phyloP scores from a whole-genome alignment of 1,140 invertebrate species.

The Lepidurus couesii region DNA sequence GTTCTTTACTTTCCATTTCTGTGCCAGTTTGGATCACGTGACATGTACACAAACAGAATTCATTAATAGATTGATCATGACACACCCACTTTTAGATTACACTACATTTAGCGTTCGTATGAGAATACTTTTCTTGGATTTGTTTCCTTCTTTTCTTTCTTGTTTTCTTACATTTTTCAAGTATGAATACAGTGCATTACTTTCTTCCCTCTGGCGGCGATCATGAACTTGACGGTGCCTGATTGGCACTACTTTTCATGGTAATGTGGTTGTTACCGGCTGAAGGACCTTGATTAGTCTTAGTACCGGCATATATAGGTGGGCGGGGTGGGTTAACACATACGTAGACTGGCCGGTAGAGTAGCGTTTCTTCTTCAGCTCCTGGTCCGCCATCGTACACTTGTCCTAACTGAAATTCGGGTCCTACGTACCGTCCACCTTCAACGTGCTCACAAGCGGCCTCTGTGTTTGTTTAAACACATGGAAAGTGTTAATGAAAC shows the following conservation, averaged over 20 bases:
- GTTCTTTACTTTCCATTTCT: background rate
- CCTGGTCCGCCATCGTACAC: conserved; percentile 66
- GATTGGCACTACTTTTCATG: background rate
- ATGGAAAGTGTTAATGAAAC: conserved; percentile 23
- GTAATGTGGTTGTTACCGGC: background rate
- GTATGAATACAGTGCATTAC: no score
- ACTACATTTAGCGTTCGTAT: background rate
- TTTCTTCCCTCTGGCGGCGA: no score
- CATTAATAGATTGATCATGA: background rate
- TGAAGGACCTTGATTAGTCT: conserved; percentile 3
- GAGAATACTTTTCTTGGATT: background rate
- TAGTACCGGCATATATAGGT: conserved; percentile 13
- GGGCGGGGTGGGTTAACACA: conserved; percentile 46
- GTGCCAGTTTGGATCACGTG: background rate
- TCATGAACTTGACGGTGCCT: background rate
- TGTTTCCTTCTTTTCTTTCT: background rate
- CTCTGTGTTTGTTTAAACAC: conserved; percentile 48
- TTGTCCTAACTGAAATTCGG: conserved; percentile 72
- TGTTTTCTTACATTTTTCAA: no score
- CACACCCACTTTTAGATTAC: background rate
- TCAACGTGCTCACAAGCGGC: conserved; percentile 64
- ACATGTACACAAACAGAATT: conserved; percentile 7
- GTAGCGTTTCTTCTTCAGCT: conserved; percentile 49
- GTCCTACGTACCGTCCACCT: conserved; percentile 73
- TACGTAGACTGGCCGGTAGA: conserved; percentile 63